Evolutionary conservation across 2,113 vertebrate genomes (phyloP).

Genomic region (Dinomys branickii): DNA sequence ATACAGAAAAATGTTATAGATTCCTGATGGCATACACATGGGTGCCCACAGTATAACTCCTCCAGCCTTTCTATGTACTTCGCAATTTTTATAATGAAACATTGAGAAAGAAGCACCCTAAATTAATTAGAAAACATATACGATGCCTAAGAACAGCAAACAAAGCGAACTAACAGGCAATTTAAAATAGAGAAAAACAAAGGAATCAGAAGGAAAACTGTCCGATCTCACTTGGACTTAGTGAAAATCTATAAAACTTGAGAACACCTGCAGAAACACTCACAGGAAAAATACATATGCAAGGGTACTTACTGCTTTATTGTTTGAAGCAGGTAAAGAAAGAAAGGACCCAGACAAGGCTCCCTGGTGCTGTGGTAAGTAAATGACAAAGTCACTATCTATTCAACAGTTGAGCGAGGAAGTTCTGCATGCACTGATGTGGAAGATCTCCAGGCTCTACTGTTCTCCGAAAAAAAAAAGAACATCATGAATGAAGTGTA

Average conservation of each 20-base stretch:
- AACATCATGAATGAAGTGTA: background rate
- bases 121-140: background rate
- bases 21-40: background rate
- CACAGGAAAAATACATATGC: background rate
- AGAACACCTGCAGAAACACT: constrained; percentile 13
- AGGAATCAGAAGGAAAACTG: background rate
- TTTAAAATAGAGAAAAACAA: background rate
- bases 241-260: background rate
- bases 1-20: background rate
- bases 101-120: background rate
- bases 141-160: constrained; percentile 3
- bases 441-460: background rate
- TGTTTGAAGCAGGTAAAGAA: background rate
- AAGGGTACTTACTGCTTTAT: background rate
- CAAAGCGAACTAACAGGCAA: background rate
- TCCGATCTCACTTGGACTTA: background rate
- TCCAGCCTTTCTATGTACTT: background rate
- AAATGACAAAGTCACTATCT: background rate
- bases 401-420: accelerated
- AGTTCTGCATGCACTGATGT: accelerated
- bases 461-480: background rate
- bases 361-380: background rate
- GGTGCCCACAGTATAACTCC: background rate
- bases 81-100: constrained; percentile 15
- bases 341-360: too few relatives aligned